phyloP scores from a whole-genome alignment of 2,797 vertebrate genomes.

The Catamblyrhynchus diadema region DNA sequence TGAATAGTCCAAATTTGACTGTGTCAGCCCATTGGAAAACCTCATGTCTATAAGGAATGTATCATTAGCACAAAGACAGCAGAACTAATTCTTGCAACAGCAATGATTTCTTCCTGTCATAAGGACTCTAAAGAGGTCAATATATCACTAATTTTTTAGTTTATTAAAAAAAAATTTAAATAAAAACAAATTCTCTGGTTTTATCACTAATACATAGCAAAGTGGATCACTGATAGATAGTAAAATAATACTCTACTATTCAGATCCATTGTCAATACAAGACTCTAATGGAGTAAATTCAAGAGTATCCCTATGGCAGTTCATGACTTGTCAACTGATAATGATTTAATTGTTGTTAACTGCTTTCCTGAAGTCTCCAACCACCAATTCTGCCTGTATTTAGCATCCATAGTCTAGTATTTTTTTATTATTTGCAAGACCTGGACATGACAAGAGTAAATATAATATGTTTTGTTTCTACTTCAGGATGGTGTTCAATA shows the following conservation, averaged over 20 bases:
- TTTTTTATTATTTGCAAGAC: background rate
- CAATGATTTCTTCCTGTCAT: background rate
- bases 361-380: background rate
- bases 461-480: background rate
- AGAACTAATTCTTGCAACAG: background rate
- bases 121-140: background rate
- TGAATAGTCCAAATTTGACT: background rate
- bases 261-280: background rate
- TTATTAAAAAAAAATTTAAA: background rate
- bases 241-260: background rate
- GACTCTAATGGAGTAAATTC: background rate
- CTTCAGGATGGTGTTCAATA: background rate
- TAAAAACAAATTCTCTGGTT: background rate
- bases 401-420: background rate
- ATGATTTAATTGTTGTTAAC: background rate
- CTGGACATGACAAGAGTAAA: background rate
- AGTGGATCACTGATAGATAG: background rate
- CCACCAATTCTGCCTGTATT: background rate
- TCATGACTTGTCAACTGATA: background rate
- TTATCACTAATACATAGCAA: background rate
- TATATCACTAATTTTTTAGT: background rate
- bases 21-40: background rate
- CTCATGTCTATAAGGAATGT: fast-evolving
- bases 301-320: background rate
- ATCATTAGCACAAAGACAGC: background rate